Percentiles rank a stretch among this genome's conserved stretches.
Conservation (phyloP, 2,888 invertebrate species). For the Actias luna region DNA sequence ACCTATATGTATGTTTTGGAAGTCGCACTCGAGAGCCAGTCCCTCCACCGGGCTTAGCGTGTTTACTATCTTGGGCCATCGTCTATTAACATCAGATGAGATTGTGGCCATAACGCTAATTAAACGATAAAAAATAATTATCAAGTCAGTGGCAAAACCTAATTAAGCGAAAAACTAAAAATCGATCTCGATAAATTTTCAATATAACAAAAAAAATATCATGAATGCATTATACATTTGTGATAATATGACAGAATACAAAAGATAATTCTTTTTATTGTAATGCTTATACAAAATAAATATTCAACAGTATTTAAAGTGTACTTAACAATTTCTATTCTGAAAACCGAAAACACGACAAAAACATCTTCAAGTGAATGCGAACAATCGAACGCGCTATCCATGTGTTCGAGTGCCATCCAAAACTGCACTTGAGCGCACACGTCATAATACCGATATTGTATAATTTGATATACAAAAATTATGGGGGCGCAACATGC, state of each 20-base stretch:
- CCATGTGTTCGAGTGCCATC: conserved; percentile 73
- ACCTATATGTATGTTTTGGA: no score
- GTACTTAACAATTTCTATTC: conserved; percentile 32
- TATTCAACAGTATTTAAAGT: conserved; percentile 32
- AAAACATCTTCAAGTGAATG: conserved; percentile 69
- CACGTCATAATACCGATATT: conserved; percentile 64
- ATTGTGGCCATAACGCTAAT: no score
- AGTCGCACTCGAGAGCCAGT: no score
- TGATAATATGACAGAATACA: conserved; percentile 1
- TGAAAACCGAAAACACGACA: conserved; percentile 36
- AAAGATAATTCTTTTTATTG: conserved; percentile 4
- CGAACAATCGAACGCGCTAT: conserved; percentile 66
- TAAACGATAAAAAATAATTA: no score
- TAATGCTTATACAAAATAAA: conserved; percentile 24
- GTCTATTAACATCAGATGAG: no score
- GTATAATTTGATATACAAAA: conserved; percentile 63
- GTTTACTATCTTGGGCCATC: no score
- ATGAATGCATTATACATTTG: background rate
- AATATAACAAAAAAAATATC: no score
- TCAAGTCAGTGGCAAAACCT: no score
- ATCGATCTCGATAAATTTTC: no score
- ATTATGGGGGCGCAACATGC: conserved; percentile 62
- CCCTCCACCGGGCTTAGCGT: no score
- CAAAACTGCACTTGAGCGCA: conserved; percentile 53
- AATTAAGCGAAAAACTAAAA: no score